Conservation (phyloP, 2,888 invertebrate species). For the Odontothrips loti region DNA sequence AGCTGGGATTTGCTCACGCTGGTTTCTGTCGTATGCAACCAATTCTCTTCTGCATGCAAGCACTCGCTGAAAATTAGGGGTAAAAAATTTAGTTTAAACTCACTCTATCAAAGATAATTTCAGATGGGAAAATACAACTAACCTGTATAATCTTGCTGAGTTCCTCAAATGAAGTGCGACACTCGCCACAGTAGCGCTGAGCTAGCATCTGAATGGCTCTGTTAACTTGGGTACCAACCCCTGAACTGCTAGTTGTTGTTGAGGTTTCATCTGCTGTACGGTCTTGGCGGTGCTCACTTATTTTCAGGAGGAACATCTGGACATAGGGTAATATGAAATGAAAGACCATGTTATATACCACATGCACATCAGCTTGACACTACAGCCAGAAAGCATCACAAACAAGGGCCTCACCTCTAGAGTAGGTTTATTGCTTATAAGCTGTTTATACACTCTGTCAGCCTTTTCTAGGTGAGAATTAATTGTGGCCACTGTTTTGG, state of each 20-base stretch:
- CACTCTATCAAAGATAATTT: slow-evolving; percentile 69
- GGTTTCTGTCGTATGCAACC: slow-evolving; percentile 83
- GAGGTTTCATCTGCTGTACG: slow-evolving; percentile 55
- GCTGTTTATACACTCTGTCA: slow-evolving; percentile 86
- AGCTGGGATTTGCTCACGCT: slow-evolving; percentile 54
- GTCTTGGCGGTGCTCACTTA: slow-evolving; percentile 79
- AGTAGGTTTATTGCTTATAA: slow-evolving; percentile 84
- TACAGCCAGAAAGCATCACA: not conserved
- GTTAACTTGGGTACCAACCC: slow-evolving; percentile 64
- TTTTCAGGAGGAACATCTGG: slow-evolving; percentile 72
- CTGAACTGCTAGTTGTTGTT: slow-evolving; percentile 44
- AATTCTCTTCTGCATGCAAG: slow-evolving; percentile 86
- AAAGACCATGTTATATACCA: slow-evolving; percentile 23
- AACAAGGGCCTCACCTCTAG: slow-evolving; percentile 61
- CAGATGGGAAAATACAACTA: not conserved
- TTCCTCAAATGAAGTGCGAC: slow-evolving; percentile 91
- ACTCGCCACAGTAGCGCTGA: slow-evolving; percentile 92
- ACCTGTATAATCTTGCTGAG: slow-evolving; percentile 62
- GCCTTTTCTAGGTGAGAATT: slow-evolving; percentile 89
- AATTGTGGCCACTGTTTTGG: slow-evolving; percentile 88
- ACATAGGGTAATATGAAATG: slow-evolving; percentile 34
- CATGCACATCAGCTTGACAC: not conserved
- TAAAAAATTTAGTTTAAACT: not conserved
- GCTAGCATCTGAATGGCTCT: slow-evolving; percentile 90
- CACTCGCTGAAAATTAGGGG: slow-evolving; percentile 62